Evolutionary conservation across 2,888 invertebrate species (phyloP).

Genomic region (Ophion costatus): DNA sequence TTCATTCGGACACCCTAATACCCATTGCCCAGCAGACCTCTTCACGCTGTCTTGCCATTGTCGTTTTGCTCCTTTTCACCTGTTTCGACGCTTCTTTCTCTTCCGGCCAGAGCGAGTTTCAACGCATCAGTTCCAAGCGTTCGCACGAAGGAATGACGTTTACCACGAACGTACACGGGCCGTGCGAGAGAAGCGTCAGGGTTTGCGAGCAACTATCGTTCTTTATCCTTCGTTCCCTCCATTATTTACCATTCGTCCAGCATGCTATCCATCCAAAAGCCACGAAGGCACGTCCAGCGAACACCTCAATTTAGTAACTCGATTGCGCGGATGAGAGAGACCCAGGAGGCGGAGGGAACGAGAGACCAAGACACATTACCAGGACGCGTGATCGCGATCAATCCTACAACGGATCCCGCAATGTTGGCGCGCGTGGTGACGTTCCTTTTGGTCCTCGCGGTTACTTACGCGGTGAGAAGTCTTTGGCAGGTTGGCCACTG

Average conservation of each 20-base stretch:
- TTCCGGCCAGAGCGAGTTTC: slow-evolving; percentile 22
- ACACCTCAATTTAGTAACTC: slow-evolving; percentile 52
- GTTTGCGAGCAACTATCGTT: not conserved
- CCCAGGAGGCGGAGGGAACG: slow-evolving; percentile 28
- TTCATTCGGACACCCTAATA: slow-evolving; percentile 45
- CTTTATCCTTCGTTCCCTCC: not conserved
- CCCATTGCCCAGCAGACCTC: slow-evolving; percentile 19
- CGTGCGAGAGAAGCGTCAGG: not conserved
- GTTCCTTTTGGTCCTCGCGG: not conserved
- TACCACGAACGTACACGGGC: slow-evolving; percentile 4
- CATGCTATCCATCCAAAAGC: slow-evolving; percentile 10
- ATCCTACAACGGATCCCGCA: slow-evolving; percentile 37
- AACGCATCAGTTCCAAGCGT: slow-evolving; percentile 12
- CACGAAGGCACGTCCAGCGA: slow-evolving; percentile 10
- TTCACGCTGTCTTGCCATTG: slow-evolving; percentile 2
- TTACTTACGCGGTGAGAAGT: not conserved
- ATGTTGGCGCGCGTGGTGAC: slow-evolving; percentile 30
- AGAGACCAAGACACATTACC: slow-evolving; percentile 18
- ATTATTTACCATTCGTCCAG: slow-evolving; percentile 30
- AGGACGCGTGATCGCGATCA: slow-evolving; percentile 24
- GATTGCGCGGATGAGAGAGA: not conserved
- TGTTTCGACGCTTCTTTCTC: slow-evolving; percentile 24
- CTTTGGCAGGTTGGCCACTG: slow-evolving; percentile 19
- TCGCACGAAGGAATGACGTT: slow-evolving; percentile 9
- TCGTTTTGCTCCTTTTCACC: slow-evolving; percentile 12